These are phyloP conservation scores for Drosophila putrida DNA, from an alignment of 2,888 invertebrate genomes.

Conservation along the genomic window DNA sequence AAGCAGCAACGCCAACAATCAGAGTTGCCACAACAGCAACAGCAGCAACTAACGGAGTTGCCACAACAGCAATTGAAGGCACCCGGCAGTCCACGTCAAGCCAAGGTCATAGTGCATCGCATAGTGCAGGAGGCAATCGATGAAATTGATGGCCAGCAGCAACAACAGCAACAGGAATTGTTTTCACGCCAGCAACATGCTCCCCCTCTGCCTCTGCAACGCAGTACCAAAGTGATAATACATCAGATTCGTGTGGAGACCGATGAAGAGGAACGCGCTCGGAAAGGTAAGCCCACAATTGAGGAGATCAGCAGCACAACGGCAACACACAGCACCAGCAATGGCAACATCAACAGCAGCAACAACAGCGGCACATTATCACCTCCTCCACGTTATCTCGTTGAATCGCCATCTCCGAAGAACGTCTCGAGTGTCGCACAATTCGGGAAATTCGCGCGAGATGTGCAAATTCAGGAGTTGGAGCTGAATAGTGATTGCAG, in stretches of 20 bases:
- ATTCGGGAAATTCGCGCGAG: constrained; percentile 49
- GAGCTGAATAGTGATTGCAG: constrained; percentile 83
- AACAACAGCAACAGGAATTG: constrained; percentile 2
- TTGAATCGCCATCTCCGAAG: constrained; percentile 73
- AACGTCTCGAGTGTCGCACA: constrained; percentile 35
- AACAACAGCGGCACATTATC: constrained; percentile 62
- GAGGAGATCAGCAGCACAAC: constrained; percentile 73
- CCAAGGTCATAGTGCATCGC: constrained; percentile 80
- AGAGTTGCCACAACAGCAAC: constrained; percentile 30
- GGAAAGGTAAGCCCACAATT: constrained; percentile 58
- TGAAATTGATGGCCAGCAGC: constrained; percentile 9
- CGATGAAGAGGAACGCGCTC: constrained; percentile 44
- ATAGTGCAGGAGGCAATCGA: constrained; percentile 42
- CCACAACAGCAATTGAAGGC: constrained; percentile 43
- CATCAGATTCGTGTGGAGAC: constrained; percentile 63
- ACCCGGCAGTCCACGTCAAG: constrained; percentile 66
- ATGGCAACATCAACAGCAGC: constrained; percentile 24
- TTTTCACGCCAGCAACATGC: constrained; percentile 6
- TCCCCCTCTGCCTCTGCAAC: constrained; percentile 45
- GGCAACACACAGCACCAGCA: constrained; percentile 21
- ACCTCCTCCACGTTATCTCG: constrained; percentile 74
- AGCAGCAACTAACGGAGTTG: constrained; percentile 29
- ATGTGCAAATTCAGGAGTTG: constrained; percentile 83
- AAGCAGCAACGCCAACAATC: constrained; percentile 50
- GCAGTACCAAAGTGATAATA: constrained; percentile 72